Evolutionary conservation across 1,140 invertebrate genomes (phyloP).

Genomic region (Lepidostoma basale): DNA sequence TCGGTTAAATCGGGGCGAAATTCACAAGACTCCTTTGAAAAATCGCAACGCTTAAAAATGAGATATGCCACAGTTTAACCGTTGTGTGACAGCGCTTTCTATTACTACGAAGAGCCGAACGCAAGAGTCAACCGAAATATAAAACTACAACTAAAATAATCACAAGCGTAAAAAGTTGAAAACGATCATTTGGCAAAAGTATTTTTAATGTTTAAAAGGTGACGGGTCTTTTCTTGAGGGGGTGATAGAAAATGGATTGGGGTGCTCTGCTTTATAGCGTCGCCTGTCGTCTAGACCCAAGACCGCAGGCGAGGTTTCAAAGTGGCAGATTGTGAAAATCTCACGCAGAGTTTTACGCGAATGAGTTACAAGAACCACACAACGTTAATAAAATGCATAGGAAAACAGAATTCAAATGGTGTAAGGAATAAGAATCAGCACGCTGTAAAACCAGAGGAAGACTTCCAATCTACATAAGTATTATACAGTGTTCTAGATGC

Average conservation of each 20-base stretch:
- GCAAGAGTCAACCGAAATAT: background rate
- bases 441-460: too few species aligned
- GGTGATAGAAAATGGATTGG: too few species aligned
- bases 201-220: too few species aligned
- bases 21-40: conserved; percentile 3
- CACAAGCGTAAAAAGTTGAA: too few species aligned
- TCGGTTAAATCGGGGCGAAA: background rate
- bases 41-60: conserved; percentile 21
- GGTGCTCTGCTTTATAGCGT: too few species aligned
- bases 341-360: background rate
- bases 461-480: too few species aligned
- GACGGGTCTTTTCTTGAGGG: too few species aligned
- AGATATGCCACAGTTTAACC: conserved; percentile 26
- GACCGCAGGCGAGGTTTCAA: background rate
- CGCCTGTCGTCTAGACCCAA: conserved; percentile 9
- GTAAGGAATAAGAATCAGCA: too few species aligned
- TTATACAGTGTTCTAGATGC: too few species aligned
- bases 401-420: background rate
- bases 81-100: conserved; percentile 3
- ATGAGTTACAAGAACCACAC: background rate
- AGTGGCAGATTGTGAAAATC: conserved; percentile 15
- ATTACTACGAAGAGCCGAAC: conserved; percentile 3
- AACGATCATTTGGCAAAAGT: background rate
- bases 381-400: background rate
- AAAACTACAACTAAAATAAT: too few species aligned